Evolutionary conservation across 2,888 invertebrate species (phyloP).

Genomic region (Oligia strigilis): DNA sequence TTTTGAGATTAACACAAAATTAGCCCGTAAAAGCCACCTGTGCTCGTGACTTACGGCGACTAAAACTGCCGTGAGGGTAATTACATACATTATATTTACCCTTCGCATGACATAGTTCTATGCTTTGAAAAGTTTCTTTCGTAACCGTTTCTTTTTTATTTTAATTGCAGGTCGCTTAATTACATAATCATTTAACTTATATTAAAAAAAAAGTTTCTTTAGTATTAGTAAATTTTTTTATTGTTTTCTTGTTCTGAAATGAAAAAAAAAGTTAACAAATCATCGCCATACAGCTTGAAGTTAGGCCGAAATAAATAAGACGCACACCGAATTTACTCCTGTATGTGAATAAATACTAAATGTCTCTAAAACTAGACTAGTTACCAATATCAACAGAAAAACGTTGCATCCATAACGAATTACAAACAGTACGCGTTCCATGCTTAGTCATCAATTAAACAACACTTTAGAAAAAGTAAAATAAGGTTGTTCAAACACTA

Average conservation of each 20-base stretch:
- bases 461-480: slow-evolving; percentile 26
- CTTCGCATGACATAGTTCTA: slow-evolving; percentile 16
- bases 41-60: slow-evolving; percentile 47
- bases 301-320: background rate
- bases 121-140: background rate
- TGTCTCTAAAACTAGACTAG: background rate
- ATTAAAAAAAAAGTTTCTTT: no score
- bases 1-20: slow-evolving; percentile 74
- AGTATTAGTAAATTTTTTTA: background rate
- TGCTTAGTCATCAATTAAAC: slow-evolving; percentile 51
- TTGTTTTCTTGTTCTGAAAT: background rate
- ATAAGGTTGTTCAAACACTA: slow-evolving; percentile 54
- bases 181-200: background rate
- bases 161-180: background rate
- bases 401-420: slow-evolving; percentile 14
- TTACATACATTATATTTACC: slow-evolving; percentile 52
- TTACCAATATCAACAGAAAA: slow-evolving; percentile 2
- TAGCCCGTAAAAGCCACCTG: slow-evolving; percentile 75
- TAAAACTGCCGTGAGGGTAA: slow-evolving; percentile 58
- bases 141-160: background rate
- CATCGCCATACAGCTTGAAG: background rate
- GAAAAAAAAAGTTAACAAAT: background rate
- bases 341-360: background rate
- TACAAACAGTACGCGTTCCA: slow-evolving; percentile 17
- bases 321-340: no score